phyloP scores from a whole-genome alignment of 2,113 vertebrate species.

The Phalacrocorax pelagicus region DNA sequence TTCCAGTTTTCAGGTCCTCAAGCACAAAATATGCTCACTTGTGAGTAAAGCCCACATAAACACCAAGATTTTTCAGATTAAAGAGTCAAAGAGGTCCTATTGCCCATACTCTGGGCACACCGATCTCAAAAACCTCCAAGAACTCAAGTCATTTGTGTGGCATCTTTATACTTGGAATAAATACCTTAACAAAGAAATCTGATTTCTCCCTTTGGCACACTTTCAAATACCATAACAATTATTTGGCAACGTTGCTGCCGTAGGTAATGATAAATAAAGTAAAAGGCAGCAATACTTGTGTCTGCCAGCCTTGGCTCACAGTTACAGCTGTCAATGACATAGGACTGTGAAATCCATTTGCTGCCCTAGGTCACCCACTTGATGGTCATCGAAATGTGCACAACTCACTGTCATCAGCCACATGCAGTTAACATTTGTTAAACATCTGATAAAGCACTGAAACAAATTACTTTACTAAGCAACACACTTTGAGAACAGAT shows the following conservation, averaged over 20 bases:
- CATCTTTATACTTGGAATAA: not conserved
- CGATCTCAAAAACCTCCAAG: not conserved
- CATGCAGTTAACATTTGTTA: conserved; percentile 11
- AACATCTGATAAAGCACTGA: conserved; percentile 40
- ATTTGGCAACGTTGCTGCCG: not conserved
- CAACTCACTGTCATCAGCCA: not conserved
- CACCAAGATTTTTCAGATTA: not conserved
- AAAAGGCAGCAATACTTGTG: not conserved
- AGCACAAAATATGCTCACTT: not conserved
- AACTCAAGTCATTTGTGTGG: not conserved
- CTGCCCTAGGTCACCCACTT: not conserved
- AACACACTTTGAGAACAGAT: conserved; percentile 10
- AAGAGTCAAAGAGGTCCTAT: not conserved
- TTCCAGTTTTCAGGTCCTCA: not conserved
- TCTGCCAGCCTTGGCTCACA: not conserved
- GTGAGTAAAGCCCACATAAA: not conserved
- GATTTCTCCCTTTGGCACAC: not conserved
- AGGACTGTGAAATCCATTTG: conserved; percentile 22
- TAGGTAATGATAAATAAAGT: not conserved
- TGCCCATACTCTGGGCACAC: not conserved
- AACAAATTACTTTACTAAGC: conserved; percentile 50
- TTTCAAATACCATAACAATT: not conserved
- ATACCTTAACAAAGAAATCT: not conserved
- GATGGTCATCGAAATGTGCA: not conserved
- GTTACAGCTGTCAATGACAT: not conserved